Conservation (phyloP, 2,113 vertebrate genomes). For the Oxyura jamaicensis region DNA sequence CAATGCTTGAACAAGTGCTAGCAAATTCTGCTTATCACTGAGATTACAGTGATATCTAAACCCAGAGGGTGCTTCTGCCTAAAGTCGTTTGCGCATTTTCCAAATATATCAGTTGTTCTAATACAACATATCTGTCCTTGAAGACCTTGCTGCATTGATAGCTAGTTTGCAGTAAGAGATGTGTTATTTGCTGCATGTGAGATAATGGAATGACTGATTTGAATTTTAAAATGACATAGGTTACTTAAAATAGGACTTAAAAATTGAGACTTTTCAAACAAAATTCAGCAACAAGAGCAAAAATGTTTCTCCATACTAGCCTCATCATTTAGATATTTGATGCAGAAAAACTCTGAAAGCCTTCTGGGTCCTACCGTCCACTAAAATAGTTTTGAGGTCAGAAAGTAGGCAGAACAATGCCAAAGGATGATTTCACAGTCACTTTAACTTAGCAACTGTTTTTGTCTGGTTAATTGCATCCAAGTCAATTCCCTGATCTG, state of each 20-base stretch:
- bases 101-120: background rate
- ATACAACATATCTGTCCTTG: background rate
- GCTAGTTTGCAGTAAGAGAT: background rate
- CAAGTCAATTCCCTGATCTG: background rate
- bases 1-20: background rate
- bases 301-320: background rate
- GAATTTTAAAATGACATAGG: background rate
- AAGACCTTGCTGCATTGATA: background rate
- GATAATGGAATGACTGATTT: background rate
- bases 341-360: background rate
- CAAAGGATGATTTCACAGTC: background rate
- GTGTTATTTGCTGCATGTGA: background rate
- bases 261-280: background rate
- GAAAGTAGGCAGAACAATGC: background rate
- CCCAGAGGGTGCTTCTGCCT: background rate
- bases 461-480: background rate
- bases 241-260: background rate
- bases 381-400: background rate
- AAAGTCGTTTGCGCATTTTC: constrained; percentile 1
- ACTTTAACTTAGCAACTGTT: background rate
- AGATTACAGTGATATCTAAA: background rate
- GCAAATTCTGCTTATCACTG: background rate
- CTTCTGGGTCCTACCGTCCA: background rate
- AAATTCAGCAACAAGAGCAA: background rate
- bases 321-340: background rate